These are phyloP conservation scores for Xanthorhoe designata DNA, from an alignment of 2,888 invertebrate species.

Conservation along the genomic window DNA sequence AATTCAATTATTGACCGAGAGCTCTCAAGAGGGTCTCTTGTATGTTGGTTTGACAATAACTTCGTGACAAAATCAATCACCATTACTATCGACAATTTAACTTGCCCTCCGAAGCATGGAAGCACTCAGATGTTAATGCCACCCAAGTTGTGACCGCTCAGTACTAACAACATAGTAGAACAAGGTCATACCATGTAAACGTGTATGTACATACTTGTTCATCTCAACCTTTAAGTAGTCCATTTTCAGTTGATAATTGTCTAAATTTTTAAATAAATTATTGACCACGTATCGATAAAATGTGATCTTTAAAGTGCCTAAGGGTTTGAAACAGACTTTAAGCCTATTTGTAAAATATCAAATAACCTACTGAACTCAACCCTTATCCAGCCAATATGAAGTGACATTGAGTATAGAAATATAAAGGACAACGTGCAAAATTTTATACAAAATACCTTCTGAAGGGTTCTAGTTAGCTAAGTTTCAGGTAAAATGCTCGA, in stretches of 20 bases:
- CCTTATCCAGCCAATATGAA: conserved; percentile 26
- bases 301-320: background rate
- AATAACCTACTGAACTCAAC: conserved; percentile 23
- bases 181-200: too few species aligned
- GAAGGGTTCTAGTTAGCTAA: background rate
- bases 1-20: too few species aligned
- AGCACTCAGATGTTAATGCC: too few species aligned
- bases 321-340: conserved; percentile 5
- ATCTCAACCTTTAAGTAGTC: too few species aligned
- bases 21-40: too few species aligned
- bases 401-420: conserved; percentile 28
- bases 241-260: background rate
- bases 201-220: too few species aligned
- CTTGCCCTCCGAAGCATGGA: too few species aligned
- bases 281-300: background rate
- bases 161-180: too few species aligned
- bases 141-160: too few species aligned
- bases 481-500: conserved; percentile 24
- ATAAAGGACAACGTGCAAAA: background rate
- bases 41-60: too few species aligned
- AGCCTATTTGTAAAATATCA: conserved; percentile 28
- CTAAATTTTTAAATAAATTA: background rate
- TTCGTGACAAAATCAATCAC: too few species aligned
- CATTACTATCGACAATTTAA: too few species aligned
- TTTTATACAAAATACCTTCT: background rate